These are phyloP conservation scores for Hanleya hanleyi DNA, from an alignment of 2,888 invertebrate species.

Conservation along the genomic window DNA sequence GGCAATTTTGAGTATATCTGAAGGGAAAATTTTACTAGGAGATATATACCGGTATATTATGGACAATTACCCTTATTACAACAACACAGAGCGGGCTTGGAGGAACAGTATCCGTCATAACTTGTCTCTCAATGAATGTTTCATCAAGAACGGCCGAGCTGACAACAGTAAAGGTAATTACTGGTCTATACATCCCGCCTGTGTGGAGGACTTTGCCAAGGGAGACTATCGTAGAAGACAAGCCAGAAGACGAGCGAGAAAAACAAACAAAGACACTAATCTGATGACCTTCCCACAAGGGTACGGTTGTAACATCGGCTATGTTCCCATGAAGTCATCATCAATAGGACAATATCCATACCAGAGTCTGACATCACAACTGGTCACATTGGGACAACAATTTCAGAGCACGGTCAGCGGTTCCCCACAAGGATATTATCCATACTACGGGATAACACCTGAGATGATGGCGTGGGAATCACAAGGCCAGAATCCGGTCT, in stretches of 20 bases:
- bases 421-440: too few relatives aligned
- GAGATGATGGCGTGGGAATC: too few relatives aligned
- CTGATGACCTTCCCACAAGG: background rate
- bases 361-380: too few relatives aligned
- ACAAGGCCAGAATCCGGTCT: too few relatives aligned
- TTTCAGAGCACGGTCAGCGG: too few relatives aligned
- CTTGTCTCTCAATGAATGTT: slow-evolving; percentile 69
- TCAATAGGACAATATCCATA: slow-evolving; percentile 44
- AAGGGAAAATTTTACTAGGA: slow-evolving; percentile 64
- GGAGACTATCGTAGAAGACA: slow-evolving; percentile 97
- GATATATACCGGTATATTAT: slow-evolving; percentile 71
- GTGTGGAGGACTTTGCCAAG: slow-evolving; percentile 94
- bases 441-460: too few relatives aligned
- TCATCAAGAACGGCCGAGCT: slow-evolving; percentile 66
- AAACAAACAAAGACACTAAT: slow-evolving; percentile 29
- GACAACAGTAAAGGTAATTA: slow-evolving; percentile 97
- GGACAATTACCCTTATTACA: slow-evolving; percentile 65
- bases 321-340: slow-evolving; percentile 55
- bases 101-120: slow-evolving; percentile 70
- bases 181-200: slow-evolving; percentile 99
- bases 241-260: slow-evolving; percentile 88
- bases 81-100: slow-evolving; percentile 67
- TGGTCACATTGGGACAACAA: too few relatives aligned
- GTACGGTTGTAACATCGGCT: slow-evolving; percentile 40
- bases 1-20: slow-evolving; percentile 64